A percentile compares a stretch with the other conserved stretches of the same genome.
phyloP scores from a whole-genome alignment of 2,888 invertebrate genomes.

The Lasioglossum oenotherae region DNA sequence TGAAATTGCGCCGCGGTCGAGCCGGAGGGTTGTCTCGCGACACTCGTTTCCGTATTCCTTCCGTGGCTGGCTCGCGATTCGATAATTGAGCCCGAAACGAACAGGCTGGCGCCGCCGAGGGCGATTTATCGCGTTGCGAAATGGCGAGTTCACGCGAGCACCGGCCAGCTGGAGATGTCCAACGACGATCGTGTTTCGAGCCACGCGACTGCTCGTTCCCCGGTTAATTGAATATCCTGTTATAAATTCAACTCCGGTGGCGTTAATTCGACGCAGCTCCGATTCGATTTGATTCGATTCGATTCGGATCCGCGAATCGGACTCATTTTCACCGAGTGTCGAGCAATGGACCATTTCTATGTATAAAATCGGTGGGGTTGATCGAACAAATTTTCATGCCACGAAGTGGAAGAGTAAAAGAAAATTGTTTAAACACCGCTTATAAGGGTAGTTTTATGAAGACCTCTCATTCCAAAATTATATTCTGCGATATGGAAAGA shows the following conservation, averaged over 20 bases:
- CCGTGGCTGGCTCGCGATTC: not conserved
- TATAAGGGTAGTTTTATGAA: too few species aligned
- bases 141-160: not conserved
- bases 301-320: not conserved
- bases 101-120: not conserved
- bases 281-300: not conserved
- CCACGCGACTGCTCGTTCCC: not conserved
- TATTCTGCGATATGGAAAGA: too few species aligned
- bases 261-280: not conserved
- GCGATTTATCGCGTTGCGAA: constrained; percentile 20
- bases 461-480: too few species aligned
- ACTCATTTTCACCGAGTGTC: not conserved
- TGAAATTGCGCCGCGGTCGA: not conserved
- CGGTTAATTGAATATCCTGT: not conserved
- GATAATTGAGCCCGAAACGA: not conserved
- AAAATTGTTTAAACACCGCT: too few species aligned
- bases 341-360: not conserved
- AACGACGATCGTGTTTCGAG: not conserved
- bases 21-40: not conserved
- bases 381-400: not conserved
- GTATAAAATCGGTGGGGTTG: not conserved
- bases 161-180: not conserved
- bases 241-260: not conserved
- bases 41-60: constrained; percentile 14
- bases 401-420: too few species aligned